A percentile compares a stretch with the other conserved stretches of the same genome.
Conservation (phyloP, 2,888 invertebrate species). For the Brachylomia viminalis region DNA sequence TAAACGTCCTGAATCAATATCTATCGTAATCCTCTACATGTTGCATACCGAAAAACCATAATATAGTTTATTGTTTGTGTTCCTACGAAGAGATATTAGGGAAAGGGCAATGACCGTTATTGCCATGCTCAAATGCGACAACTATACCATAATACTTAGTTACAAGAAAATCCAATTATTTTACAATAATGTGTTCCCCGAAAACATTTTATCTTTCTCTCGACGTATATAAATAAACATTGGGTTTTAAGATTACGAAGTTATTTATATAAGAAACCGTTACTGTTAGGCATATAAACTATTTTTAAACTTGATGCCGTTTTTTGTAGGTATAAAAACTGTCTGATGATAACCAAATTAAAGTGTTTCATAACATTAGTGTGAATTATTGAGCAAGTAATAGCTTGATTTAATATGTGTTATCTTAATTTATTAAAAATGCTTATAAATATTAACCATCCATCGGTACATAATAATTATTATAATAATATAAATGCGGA, state of each 20-base stretch:
- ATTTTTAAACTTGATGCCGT: slow-evolving; percentile 17
- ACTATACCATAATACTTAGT: background rate
- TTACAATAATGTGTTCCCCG: background rate
- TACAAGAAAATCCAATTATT: background rate
- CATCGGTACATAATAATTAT: too few species aligned
- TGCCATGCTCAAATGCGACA: background rate
- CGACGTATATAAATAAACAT: background rate
- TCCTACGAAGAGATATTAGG: background rate
- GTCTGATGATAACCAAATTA: background rate
- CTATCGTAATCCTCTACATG: background rate
- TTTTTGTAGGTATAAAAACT: background rate
- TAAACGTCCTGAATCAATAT: background rate
- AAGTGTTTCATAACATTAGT: background rate
- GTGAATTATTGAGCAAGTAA: slow-evolving; percentile 3
- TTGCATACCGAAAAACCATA: background rate
- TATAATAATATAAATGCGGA: too few species aligned
- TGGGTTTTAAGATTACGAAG: background rate
- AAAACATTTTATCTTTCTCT: slow-evolving; percentile 22
- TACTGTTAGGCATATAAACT: slow-evolving; percentile 4
- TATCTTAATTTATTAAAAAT: background rate
- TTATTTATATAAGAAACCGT: slow-evolving; percentile 12
- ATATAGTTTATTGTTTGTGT: background rate
- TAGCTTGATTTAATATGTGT: background rate
- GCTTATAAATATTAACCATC: too few species aligned
- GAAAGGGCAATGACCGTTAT: background rate